A percentile compares a stretch with the other conserved stretches of the same genome.
phyloP scores from a whole-genome alignment of 2,797 vertebrate species.

The Cichlasoma orientale region DNA sequence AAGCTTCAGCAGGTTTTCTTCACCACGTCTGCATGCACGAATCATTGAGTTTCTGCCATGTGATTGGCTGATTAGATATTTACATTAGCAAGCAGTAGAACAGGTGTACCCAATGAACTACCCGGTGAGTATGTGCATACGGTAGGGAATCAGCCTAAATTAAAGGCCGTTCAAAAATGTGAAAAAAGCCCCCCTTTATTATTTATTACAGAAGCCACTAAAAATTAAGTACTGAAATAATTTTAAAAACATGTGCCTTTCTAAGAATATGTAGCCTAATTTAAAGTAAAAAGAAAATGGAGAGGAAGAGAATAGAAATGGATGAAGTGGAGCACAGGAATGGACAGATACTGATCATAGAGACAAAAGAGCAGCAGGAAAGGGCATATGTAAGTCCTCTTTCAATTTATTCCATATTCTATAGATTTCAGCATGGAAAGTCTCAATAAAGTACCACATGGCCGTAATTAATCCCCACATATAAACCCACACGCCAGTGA shows the following conservation, averaged over 20 bases:
- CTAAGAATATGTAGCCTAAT: slow-evolving; percentile 30
- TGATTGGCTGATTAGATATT: background rate
- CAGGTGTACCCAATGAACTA: background rate
- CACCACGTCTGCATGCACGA: rapidly evolving
- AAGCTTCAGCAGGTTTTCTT: background rate
- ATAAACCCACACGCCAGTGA: slow-evolving; percentile 40
- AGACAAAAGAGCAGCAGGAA: slow-evolving; percentile 49
- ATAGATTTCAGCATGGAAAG: slow-evolving; percentile 32
- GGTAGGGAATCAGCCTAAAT: slow-evolving; percentile 3
- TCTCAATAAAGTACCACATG: slow-evolving; percentile 38
- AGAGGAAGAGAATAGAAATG: slow-evolving; percentile 3
- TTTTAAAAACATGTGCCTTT: slow-evolving; percentile 15
- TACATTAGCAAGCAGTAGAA: background rate
- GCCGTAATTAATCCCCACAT: slow-evolving; percentile 49
- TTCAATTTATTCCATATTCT: slow-evolving; percentile 47
- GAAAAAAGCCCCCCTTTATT: slow-evolving; percentile 10
- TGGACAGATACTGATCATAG: slow-evolving; percentile 44
- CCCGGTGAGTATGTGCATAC: background rate
- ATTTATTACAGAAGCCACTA: slow-evolving; percentile 16
- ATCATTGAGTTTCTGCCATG: background rate
- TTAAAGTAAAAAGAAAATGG: slow-evolving; percentile 37
- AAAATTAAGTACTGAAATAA: slow-evolving; percentile 27
- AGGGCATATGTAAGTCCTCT: slow-evolving; percentile 37
- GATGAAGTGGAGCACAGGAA: slow-evolving; percentile 1
- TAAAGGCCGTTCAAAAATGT: slow-evolving; percentile 21